A percentile compares a stretch with the other conserved stretches of the same genome.
These are phyloP conservation scores for Cyprinella venusta DNA, from an alignment of 2,797 vertebrate genomes.

Conservation along the genomic window DNA sequence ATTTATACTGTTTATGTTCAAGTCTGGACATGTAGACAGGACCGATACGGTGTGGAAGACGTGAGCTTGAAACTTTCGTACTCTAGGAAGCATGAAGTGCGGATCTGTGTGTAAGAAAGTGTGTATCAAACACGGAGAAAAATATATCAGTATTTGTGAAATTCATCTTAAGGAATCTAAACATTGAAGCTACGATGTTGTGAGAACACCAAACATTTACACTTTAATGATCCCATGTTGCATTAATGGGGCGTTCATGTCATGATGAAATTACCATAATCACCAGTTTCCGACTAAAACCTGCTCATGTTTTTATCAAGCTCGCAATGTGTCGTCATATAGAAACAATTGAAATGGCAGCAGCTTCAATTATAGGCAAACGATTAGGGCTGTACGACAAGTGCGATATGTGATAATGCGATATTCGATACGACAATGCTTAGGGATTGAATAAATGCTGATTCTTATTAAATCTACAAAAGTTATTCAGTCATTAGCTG, in stretches of 20 bases:
- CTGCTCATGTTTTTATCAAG: not conserved
- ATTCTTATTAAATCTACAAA: not conserved
- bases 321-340: not conserved
- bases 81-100: slow-evolving; percentile 9
- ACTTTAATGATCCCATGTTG: slow-evolving; percentile 18
- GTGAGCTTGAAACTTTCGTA: slow-evolving; percentile 7
- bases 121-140: not conserved
- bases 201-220: slow-evolving; percentile 51
- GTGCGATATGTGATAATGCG: too few species aligned
- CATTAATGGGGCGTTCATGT: not conserved
- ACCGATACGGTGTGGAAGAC: slow-evolving; percentile 48
- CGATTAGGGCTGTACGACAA: too few species aligned
- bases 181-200: slow-evolving; percentile 56
- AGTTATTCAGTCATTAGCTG: not conserved
- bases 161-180: slow-evolving; percentile 54
- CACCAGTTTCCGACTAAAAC: not conserved
- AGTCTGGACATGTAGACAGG: slow-evolving; percentile 3
- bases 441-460: not conserved
- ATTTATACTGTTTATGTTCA: slow-evolving; percentile 23
- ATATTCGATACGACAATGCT: too few species aligned
- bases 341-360: not conserved
- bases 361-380: not conserved
- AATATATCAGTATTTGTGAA: slow-evolving; percentile 2
- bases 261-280: not conserved
- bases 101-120: slow-evolving; percentile 20